Base-by-base conservation (phyloP, 2,113 vertebrate species). In the Zosterops pallidus region DNA sequence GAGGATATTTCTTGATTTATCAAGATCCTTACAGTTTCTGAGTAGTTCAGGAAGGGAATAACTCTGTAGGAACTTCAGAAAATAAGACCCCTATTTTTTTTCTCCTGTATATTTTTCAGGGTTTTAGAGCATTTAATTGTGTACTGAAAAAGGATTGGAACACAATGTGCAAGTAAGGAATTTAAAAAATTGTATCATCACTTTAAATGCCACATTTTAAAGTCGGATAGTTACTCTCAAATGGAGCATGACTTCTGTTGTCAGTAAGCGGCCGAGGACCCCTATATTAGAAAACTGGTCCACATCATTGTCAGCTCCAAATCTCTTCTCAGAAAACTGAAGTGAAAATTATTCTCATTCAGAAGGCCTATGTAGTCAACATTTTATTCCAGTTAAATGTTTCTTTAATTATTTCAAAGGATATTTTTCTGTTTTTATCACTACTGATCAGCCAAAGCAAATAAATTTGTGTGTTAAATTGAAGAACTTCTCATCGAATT, bases 401-500 rank as follows among this genome's bases (percentile, higher is more conserved):
- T 95, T 83, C 60, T 90, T 90, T 47, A 88, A 90, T 93, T 92
- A 89, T 71, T 95, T 74, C 50, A 83, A 88, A 88, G 14, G 14
- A 14, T 44, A 19, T 53, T 44, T 77, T 88, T 92, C 92, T 90
- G 71, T 86, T 97, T 95, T 96, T 93, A 74, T 94, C 80, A n/a
- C 17, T 37, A 89, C 86, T 78, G 56, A 91, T 90, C 76, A 94
- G 84, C 42, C 68, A 77, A 93, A 94, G 44, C 65, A 95, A 91
- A 92, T 77, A 39, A 81, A 89, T 91, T 74, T 89, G 7, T 77
- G 21, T 80, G 46, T 74, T 95, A 78, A 82, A 92, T 68, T 87
- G 63, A 97, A 90, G 64, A 89, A 83, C 29, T 90, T 92, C 52
- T 68, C 29, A 63, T 63, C 81, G 47, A 93, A 86, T 78, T 1